phyloP scores from a whole-genome alignment of 2,113 vertebrate genomes.

The Hyla sarda region DNA sequence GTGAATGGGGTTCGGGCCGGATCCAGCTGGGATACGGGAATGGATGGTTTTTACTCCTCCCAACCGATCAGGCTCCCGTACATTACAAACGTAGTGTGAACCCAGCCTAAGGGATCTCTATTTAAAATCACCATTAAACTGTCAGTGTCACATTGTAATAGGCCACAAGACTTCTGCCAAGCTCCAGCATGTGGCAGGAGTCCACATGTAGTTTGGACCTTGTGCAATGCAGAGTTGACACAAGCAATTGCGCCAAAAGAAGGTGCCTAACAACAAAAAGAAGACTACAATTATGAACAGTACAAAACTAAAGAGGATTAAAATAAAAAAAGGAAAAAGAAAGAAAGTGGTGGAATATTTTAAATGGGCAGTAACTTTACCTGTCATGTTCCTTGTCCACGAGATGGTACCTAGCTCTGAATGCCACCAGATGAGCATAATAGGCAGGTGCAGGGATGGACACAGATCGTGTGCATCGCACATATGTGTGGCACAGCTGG shows the following conservation, averaged over 20 bases:
- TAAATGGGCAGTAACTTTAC: slow-evolving; percentile 67
- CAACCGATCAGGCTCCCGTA: no score
- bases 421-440: slow-evolving; percentile 98
- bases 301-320: neutral
- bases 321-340: neutral
- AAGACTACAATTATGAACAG: neutral
- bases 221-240: neutral
- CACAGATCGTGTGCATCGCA: slow-evolving; percentile 97
- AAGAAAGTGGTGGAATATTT: neutral
- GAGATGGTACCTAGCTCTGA: slow-evolving; percentile 96
- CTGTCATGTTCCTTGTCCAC: slow-evolving; percentile 99
- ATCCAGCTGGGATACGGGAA: no score
- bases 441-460: slow-evolving; percentile 98
- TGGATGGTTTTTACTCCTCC: no score
- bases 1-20: no score
- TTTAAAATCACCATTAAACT: neutral
- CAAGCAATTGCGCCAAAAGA: neutral
- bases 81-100: no score
- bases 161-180: neutral
- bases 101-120: no score
- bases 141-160: neutral
- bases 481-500: slow-evolving; percentile 99
- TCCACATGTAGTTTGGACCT: neutral
- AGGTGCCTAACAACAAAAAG: neutral
- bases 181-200: neutral